Evolutionary conservation across 2,113 vertebrate genomes (phyloP).

Genomic region (Tenebrosternarchus preto): DNA sequence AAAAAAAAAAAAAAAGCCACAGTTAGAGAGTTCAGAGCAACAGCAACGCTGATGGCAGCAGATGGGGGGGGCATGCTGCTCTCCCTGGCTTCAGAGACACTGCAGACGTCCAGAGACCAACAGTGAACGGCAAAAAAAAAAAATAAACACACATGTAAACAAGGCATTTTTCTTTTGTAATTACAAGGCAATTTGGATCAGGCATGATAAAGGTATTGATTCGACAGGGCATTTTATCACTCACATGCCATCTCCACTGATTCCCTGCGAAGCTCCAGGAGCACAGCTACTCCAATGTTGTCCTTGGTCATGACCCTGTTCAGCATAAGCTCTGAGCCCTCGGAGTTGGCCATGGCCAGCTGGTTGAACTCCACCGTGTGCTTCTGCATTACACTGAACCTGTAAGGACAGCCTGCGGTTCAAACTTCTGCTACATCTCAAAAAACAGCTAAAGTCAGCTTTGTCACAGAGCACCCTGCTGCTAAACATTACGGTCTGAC

Average conservation of each 20-base stretch:
- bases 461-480: background rate
- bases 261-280: constrained; percentile 91
- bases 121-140: too few relatives aligned
- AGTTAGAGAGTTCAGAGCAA: too few relatives aligned
- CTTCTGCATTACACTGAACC: constrained; percentile 95
- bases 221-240: constrained; percentile 57
- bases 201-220: background rate
- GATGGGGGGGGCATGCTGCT: too few relatives aligned
- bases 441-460: background rate
- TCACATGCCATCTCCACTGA: constrained; percentile 91
- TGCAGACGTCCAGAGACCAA: too few relatives aligned
- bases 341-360: constrained; percentile 97
- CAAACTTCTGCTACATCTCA: background rate
- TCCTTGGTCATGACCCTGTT: constrained; percentile 99
- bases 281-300: constrained; percentile 93
- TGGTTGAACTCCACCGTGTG: constrained; percentile 99
- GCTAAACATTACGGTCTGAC: background rate
- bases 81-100: too few relatives aligned
- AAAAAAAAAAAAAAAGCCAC: too few relatives aligned
- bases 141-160: too few relatives aligned
- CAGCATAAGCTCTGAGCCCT: constrained; percentile 96
- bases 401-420: constrained; percentile 58
- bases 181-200: too few relatives aligned
- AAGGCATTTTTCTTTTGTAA: too few relatives aligned
- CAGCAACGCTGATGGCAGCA: background rate